Percentiles rank a stretch among this genome's conserved stretches.
Conservation (phyloP, 2,797 vertebrate genomes). For the Rhabdomys pumilio region DNA sequence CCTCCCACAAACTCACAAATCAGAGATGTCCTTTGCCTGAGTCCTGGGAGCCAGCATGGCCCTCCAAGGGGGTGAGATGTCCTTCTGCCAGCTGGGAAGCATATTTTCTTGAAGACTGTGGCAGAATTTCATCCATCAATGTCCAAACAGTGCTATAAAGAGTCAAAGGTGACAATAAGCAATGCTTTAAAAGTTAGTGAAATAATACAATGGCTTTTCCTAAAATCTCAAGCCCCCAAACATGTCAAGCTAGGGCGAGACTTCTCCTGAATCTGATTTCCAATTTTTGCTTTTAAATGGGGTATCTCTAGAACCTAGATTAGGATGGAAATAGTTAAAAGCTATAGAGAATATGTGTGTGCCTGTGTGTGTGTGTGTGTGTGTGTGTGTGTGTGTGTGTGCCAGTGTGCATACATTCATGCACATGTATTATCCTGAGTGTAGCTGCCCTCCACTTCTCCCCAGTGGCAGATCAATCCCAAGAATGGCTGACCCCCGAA, state of each 20-base stretch:
- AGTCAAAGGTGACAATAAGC: constrained; percentile 12
- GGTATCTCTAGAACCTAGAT: constrained; percentile 21
- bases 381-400: neutral
- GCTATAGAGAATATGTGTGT: neutral
- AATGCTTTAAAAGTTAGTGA: constrained; percentile 62
- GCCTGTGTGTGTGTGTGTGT: neutral
- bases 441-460: neutral
- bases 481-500: neutral
- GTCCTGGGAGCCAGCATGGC: constrained; percentile 48
- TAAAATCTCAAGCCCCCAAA: neutral
- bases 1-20: constrained; percentile 32
- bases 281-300: neutral
- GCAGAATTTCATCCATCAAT: constrained; percentile 66
- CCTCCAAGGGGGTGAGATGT: neutral
- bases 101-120: constrained; percentile 24
- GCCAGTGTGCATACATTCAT: no score
- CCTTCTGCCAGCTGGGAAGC: constrained; percentile 29
- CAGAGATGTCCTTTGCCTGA: constrained; percentile 23
- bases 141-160: neutral
- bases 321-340: neutral
- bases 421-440: neutral
- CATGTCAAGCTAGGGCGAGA: neutral
- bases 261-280: neutral
- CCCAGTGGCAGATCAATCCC: neutral
- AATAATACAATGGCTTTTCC: constrained; percentile 27